Evolutionary conservation across 2,113 vertebrate species (phyloP).

Genomic region (Circaetus cinerascens): DNA sequence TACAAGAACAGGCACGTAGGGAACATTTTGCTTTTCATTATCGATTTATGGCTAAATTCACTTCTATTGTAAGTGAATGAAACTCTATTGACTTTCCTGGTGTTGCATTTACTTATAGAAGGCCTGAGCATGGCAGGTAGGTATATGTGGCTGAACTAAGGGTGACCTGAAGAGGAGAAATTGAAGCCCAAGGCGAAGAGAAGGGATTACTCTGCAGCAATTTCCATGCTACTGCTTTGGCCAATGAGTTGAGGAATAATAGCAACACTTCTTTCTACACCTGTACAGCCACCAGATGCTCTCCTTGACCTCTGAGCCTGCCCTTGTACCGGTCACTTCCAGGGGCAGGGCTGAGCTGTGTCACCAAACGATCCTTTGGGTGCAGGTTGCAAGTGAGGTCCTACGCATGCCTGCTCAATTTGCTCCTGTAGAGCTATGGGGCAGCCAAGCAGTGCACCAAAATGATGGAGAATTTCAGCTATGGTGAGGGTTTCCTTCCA

Average conservation of each 20-base stretch:
- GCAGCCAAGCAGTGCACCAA: neutral
- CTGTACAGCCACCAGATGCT: neutral
- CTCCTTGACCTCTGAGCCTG: neutral
- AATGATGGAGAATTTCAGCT: neutral
- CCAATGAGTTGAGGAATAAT: neutral
- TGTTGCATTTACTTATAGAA: neutral
- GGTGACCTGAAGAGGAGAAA: neutral
- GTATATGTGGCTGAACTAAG: neutral
- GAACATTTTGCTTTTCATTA: slow-evolving; percentile 64
- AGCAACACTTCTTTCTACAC: neutral
- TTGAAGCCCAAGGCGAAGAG: neutral
- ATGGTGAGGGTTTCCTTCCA: neutral
- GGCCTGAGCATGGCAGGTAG: neutral
- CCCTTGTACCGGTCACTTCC: neutral
- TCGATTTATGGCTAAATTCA: slow-evolving; percentile 53
- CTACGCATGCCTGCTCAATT: accelerated
- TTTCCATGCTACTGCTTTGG: neutral
- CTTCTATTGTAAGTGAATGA: slow-evolving; percentile 17
- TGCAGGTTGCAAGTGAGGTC: neutral
- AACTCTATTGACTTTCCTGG: slow-evolving; percentile 19
- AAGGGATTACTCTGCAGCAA: neutral
- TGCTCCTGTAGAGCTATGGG: neutral
- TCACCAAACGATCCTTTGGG: neutral
- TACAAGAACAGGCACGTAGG: slow-evolving; percentile 43
- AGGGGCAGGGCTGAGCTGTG: neutral